Percentiles rank a stretch among this genome's conserved stretches.
Evolutionary conservation across 2,113 vertebrate species (phyloP).

Genomic region (Platichthys flesus): DNA sequence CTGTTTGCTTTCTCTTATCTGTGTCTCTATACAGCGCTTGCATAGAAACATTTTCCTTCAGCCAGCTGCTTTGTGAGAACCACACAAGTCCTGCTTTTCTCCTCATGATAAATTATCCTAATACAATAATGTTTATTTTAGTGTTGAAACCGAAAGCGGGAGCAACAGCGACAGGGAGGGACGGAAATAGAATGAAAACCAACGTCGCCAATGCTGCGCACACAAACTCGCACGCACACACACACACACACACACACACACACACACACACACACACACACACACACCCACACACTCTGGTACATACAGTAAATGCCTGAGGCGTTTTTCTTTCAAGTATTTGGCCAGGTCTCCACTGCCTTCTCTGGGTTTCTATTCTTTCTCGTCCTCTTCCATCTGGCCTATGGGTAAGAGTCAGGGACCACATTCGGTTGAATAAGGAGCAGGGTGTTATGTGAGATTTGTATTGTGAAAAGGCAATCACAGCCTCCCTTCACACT

Average conservation of each 20-base stretch:
- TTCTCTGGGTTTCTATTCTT: slow-evolving; percentile 59
- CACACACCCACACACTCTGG: slow-evolving; percentile 33
- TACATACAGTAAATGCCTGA: slow-evolving; percentile 46
- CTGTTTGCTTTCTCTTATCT: background rate
- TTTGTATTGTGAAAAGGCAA: slow-evolving; percentile 62
- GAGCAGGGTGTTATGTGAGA: slow-evolving; percentile 47
- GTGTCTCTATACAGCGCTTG: background rate
- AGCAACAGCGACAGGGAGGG: slow-evolving; percentile 24
- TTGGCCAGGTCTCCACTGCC: slow-evolving; percentile 63
- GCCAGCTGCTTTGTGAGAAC: slow-evolving; percentile 3
- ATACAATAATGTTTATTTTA: slow-evolving; percentile 40
- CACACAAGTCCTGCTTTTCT: background rate
- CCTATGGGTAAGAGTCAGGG: slow-evolving; percentile 63
- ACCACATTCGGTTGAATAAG: slow-evolving; percentile 54
- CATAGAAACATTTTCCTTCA: slow-evolving; percentile 1
- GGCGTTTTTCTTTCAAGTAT: slow-evolving; percentile 69
- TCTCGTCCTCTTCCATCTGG: slow-evolving; percentile 59
- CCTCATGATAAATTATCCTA: background rate
- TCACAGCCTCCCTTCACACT: slow-evolving; percentile 47
- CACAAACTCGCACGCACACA: slow-evolving; percentile 31
- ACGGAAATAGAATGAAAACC: slow-evolving; percentile 48
- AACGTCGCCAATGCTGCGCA: slow-evolving; percentile 17
- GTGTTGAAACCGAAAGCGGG: slow-evolving; percentile 17
- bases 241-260: slow-evolving; percentile 33
- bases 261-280: slow-evolving; percentile 6